Base-by-base conservation (phyloP, 2,888 invertebrate species). In the Synergus gifuensis region DNA sequence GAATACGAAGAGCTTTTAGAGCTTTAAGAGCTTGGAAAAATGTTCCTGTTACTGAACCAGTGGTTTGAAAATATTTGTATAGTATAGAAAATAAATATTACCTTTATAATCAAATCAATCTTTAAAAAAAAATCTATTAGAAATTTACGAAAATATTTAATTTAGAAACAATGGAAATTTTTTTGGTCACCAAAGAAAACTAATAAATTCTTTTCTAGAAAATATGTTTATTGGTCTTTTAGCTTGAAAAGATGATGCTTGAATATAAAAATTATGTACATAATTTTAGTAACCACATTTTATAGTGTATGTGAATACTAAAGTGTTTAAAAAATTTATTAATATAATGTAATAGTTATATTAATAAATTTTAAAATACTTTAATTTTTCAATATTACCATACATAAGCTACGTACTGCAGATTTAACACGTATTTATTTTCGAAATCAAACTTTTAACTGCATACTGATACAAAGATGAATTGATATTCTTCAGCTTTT, bases 401-500 rank as follows among this genome's bases (percentile, higher is more conserved):
- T 49, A n/a, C 16, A 49, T 49, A 4, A 49, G 16, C 49, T 49
- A 49, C 1, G 16, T 8, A 49, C n/a, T n/a, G n/a, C 16, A n/a
- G 16, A 49, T 49, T 49, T 49, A 49, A 40, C 54, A 66, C 46
- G 36, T 49, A 73, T 44, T 28, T 49, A 79, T 73, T 76, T 79
- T 78, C 7, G 79, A 58, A 54, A 54, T 28, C 36, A 81, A 49
- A 58, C 76, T 36, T 78, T 87, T 85, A 9, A 86, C 83, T 42
- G 83, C 81, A 76, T 85, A 87, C 67, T 83, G 83, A 80, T 88
- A 90, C 4, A 92, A 77, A 14, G 85, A 86, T 0, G 83, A 60
- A 77, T 92, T 92, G 28, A 87, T 86, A 36, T 73, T 78, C 46
- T 84, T 89, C 7, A 91, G 80, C 22, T 58, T 85, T 14, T 88